Percentiles rank a stretch among this genome's conserved stretches.
Conservation (phyloP, 2,113 vertebrate genomes). For the Tonatia bakeri region DNA sequence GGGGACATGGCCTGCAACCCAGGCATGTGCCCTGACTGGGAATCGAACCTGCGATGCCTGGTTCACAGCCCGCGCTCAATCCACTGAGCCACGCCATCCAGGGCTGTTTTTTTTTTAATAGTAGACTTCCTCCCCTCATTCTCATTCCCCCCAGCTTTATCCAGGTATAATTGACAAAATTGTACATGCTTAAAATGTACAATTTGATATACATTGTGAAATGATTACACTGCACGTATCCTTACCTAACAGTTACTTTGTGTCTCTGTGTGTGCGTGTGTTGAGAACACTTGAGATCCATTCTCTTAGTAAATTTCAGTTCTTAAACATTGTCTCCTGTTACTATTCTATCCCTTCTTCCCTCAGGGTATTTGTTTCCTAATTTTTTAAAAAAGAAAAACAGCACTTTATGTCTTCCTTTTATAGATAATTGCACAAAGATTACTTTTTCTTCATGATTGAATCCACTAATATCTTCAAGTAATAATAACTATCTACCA, state of each 20-base stretch:
- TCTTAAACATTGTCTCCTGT: background rate
- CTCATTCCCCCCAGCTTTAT: background rate
- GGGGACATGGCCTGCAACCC: no score
- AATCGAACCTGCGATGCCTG: no score
- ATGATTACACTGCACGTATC: background rate
- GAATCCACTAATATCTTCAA: background rate
- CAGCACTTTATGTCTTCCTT: background rate
- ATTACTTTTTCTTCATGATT: constrained; percentile 27
- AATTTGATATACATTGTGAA: background rate
- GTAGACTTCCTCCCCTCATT: background rate
- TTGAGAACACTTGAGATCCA: background rate
- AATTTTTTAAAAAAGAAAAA: background rate
- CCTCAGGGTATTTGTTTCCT: background rate
- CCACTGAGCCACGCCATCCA: no score
- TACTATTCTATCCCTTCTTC: background rate
- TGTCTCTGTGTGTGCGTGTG: background rate
- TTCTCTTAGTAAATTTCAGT: background rate
- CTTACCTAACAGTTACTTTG: background rate
- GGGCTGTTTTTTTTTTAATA: no score
- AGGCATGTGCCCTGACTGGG: no score
- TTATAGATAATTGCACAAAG: background rate
- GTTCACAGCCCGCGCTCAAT: no score
- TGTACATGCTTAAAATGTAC: background rate
- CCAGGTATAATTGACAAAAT: background rate
- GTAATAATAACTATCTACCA: background rate